Base-by-base conservation (phyloP, 2,797 vertebrate species). In the Gobio occitaniae region DNA sequence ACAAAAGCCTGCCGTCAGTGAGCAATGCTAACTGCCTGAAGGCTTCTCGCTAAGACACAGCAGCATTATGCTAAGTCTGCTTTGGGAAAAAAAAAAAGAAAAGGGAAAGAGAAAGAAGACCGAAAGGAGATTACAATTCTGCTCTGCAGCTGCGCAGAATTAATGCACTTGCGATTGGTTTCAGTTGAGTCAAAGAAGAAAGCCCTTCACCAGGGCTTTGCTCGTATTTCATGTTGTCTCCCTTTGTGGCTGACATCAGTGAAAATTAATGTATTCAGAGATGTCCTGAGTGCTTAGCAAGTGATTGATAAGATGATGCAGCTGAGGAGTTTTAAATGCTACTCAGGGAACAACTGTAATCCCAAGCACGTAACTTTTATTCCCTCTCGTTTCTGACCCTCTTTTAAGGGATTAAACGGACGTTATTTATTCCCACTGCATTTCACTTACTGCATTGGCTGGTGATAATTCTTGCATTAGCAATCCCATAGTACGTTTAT, bases 261-360 rank as follows among this genome's bases (percentile, higher is more conserved):
- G 84, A 78, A 79, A 82, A 86, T 48, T 65, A 84, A 89, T 85
- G 81, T 59, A 83, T 87, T 87, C 84, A 72, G 70, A 88, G 79
- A 83, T 54, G 80, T 80, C 71, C 77, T 19, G 11, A 75, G 82
- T 72, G 84, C 72, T 86, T 88, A 75, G 86, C 59, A 70, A 79
- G 77, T 81, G 77, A 83, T 87, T 68, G 87, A 86, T 87, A 86
- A 89, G 86, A 90, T 80, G 66, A 84, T 68, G 84, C 80, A 54
- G 65, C 36, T 50, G 68, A 88, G 76, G 65, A 71, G 78, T 48
- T 86, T 86, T 86, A 78, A 88, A 83, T 50, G 78, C 80, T 47
- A 44, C 78, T 86, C 70, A 29, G 74, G 80, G 84, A 89, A 80
- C 86, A 83, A 80, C 59, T 85, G 86, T 85, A 82, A 87, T 88